Conservation (phyloP, 2,113 vertebrate genomes). For the Sinocyclocheilus anshuiensis region DNA sequence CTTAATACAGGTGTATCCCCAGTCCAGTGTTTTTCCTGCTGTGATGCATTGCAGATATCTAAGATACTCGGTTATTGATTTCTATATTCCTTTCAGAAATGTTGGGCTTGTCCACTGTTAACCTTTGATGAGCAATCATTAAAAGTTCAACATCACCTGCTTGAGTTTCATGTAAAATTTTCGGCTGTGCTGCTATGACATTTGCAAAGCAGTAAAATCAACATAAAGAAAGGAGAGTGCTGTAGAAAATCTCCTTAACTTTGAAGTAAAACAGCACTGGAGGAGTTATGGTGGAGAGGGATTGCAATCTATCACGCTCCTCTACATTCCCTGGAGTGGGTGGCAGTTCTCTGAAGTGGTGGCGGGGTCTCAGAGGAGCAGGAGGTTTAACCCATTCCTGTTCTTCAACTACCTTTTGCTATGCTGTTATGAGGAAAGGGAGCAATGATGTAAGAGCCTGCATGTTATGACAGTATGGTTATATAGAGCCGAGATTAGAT, state of each 20-base stretch:
- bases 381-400: neutral
- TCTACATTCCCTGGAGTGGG: slow-evolving; percentile 3
- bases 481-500: neutral
- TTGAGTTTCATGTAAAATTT: neutral
- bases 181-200: neutral
- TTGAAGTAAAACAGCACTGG: slow-evolving; percentile 22
- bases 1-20: no score
- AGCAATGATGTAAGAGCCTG: neutral
- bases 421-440: neutral
- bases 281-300: slow-evolving; percentile 31
- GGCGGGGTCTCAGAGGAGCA: neutral
- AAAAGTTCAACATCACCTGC: neutral
- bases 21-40: neutral
- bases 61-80: neutral
- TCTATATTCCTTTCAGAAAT: neutral
- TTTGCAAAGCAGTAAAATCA: slow-evolving; percentile 14
- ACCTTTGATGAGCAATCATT: slow-evolving; percentile 4
- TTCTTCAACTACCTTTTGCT: neutral
- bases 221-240: neutral
- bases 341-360: slow-evolving; percentile 10
- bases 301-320: slow-evolving; percentile 49
- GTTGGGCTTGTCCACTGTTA: neutral
- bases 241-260: slow-evolving; percentile 11
- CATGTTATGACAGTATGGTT: neutral
- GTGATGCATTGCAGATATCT: neutral